A percentile compares a stretch with the other conserved stretches of the same genome.
Evolutionary conservation across 2,888 invertebrate species (phyloP).

Genomic region (Choristoneura rosaceana): DNA sequence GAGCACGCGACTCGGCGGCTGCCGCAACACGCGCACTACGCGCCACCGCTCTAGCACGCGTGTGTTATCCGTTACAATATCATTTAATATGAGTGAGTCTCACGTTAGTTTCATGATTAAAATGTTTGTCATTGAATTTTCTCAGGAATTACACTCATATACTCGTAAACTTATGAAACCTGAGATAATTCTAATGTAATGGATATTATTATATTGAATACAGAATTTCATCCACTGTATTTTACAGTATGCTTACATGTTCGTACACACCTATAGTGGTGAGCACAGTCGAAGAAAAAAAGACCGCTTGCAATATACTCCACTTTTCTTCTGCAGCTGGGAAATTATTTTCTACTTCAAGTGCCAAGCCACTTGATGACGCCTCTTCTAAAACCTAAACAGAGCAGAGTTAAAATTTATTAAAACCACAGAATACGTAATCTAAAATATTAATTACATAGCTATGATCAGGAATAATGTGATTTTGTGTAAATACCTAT

Average conservation of each 20-base stretch:
- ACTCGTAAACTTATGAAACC: too few species aligned
- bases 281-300: conserved; percentile 95
- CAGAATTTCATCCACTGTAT: not conserved
- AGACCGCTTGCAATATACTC: conserved; percentile 93
- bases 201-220: not conserved
- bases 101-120: too few species aligned
- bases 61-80: too few species aligned
- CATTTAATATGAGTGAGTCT: too few species aligned
- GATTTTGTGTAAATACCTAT: too few species aligned
- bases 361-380: conserved; percentile 88
- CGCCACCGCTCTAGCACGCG: too few species aligned
- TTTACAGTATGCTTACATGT: conserved; percentile 74
- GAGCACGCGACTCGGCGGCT: too few species aligned
- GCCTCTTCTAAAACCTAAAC: conserved; percentile 88
- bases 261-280: conserved; percentile 93
- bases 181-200: not conserved
- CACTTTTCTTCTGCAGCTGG: conserved; percentile 87
- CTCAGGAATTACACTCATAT: not conserved
- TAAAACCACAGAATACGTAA: not conserved
- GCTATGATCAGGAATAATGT: too few species aligned
- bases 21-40: too few species aligned
- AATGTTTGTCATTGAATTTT: not conserved
- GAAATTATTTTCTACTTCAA: conserved; percentile 84
- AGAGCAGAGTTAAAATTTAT: not conserved
- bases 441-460: too few species aligned